Evolutionary conservation across 2,797 vertebrate genomes (phyloP).

Genomic region (Microcaecilia unicolor): DNA sequence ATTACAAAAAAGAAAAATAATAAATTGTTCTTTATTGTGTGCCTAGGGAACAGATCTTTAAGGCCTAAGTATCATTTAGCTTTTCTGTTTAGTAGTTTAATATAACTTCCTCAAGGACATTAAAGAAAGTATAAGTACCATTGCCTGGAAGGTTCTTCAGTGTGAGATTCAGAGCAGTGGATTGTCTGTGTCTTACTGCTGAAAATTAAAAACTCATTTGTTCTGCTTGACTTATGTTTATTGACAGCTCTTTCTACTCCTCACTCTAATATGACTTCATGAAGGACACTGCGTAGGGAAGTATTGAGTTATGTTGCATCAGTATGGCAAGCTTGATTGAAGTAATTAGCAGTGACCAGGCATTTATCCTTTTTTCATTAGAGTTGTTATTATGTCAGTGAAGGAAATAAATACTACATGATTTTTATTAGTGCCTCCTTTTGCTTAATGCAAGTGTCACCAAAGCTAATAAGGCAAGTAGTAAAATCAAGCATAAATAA

Average conservation of each 20-base stretch:
- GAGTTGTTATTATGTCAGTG: constrained; percentile 2
- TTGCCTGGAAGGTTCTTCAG: constrained; percentile 25
- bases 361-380: constrained; percentile 24
- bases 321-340: constrained; percentile 13
- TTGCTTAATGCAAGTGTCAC: constrained; percentile 21
- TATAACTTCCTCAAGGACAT: constrained; percentile 4
- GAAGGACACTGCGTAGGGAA: constrained; percentile 24
- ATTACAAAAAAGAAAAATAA: too few relatives aligned
- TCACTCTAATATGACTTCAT: constrained; percentile 28
- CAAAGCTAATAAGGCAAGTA: constrained; percentile 3
- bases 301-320: constrained; percentile 11
- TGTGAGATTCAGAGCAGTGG: constrained; percentile 6
- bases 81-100: too few relatives aligned
- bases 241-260: constrained; percentile 36
- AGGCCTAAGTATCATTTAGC: too few relatives aligned
- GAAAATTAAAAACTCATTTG: constrained; percentile 46
- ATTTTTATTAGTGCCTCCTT: constrained; percentile 20
- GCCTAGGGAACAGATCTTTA: too few relatives aligned
- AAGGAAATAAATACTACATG: constrained; percentile 22
- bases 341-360: constrained; percentile 17
- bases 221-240: constrained; percentile 43
- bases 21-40: too few relatives aligned
- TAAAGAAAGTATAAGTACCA: constrained; percentile 16
- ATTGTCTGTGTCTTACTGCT: constrained; percentile 29
- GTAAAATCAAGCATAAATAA: constrained; percentile 23